Base-by-base conservation (phyloP, 2,113 vertebrate genomes). In the Corvus cornix region DNA sequence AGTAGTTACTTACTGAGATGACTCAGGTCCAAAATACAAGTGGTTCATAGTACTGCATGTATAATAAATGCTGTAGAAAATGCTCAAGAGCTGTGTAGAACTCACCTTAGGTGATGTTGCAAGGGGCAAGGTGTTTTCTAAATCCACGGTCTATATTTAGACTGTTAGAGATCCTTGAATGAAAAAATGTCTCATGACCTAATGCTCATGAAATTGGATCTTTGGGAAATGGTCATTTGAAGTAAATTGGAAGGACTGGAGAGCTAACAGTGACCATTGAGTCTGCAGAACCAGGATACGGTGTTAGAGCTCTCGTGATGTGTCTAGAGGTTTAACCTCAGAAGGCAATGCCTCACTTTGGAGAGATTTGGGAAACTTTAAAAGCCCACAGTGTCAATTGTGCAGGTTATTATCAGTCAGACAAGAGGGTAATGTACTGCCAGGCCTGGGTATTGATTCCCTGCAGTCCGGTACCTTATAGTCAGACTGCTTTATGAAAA, bases 61-160 rank as follows among this genome's bases (percentile, higher is more conserved):
- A 6, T 30, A 52, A 62, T 59, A 80, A 84, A 44, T 46, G 9
- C 28, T 58, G 8, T 9, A 63, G 63, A n/a, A 87, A 77, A 72
- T 43, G 9, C 7, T 67, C 4, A 55, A 26, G 51, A 22, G 63
- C 22, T 44, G 16, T 41, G 1, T 23, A 33, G 19, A 87, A 39
- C 30, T 68, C 17, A 7, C 55, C 58, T 43, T 4, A 39, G 68
- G 18, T 5, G 4, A 14, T 41, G 24, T 55, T 14, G 7, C 8
- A 8, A 21, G 9, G 28, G 10, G 5, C 21, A 26, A 39, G 27
- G 11, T 67, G 22, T 35, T 58, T 90, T 58, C n/a, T 74, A 2
- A n/a, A n/a, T 39, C 17, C 56, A 0, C n/a, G 6, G 6, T 66
- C 8, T 2, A 1, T 41, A 15, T 83, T 67, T 84, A 1, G 4